Evolutionary conservation across 2,797 vertebrate genomes (phyloP), one percentile per base, ranked within the genome.

Genomic region (Sebastes minor): DNA sequence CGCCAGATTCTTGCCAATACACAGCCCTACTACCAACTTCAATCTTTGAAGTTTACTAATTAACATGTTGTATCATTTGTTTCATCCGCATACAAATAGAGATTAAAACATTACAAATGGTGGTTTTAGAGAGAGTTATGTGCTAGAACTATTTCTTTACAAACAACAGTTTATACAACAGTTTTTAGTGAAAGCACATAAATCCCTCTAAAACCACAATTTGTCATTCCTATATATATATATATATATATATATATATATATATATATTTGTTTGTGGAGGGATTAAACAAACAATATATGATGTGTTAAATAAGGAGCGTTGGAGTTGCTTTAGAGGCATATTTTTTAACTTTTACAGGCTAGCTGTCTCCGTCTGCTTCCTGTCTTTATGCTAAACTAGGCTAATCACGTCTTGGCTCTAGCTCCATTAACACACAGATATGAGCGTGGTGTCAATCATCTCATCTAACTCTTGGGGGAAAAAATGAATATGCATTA

Each of bases 401-500:
- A 18, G 20, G 32, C 71, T 56, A 64, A 74, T 56, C 9, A 1
- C 2, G 1, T n/a, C 28, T 25, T 14, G 23, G 5, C 12, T 59
- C 20, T 5, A 16, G 10, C 25, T 60, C 12, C 25, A 13, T 57
- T 27, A 23, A 7, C 25, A 46, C 55, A 42, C 22, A 27, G 8
- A 9, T 16, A 0, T 28, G 4, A 32, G 14, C 49, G 27, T 18
- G 25, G 13, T 32, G 13, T 49, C 5, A 6, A 35, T 25, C 4
- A 9, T 28, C 27, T 32, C 33, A 23, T 33, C 5, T 28, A 32
- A 18, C 13, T 32, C 46, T 52, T 52, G 38, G 38, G 38, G 46
- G 16, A 0, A 2, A 46, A 52, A 52, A 52, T 52, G 0, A 8
- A 20, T 52, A 52, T 20, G 16, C 18, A 52, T 52, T 1, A 20